phyloP scores from a whole-genome alignment of 2,797 vertebrate genomes.

The Neosilurus hyrtlii region DNA sequence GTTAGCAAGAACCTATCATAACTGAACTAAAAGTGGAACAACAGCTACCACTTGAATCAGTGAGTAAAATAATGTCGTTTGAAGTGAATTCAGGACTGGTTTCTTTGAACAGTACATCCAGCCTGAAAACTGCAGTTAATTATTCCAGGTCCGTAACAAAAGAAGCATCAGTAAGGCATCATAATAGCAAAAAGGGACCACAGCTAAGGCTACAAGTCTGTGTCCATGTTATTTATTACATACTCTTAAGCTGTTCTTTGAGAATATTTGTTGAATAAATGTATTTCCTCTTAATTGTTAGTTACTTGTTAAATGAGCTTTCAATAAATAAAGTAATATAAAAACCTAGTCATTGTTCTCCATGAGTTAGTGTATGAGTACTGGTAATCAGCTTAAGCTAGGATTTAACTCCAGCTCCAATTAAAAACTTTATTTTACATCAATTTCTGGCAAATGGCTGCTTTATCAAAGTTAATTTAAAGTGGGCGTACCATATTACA shows the following conservation, averaged over 20 bases:
- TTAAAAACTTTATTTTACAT: not conserved
- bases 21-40: constrained; percentile 72
- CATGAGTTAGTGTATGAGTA: not conserved
- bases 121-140: not conserved
- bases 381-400: not conserved
- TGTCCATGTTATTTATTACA: not conserved
- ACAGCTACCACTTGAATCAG: not conserved
- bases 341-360: not conserved
- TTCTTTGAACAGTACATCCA: not conserved
- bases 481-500: not conserved
- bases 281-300: no score
- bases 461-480: not conserved
- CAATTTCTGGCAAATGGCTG: not conserved
- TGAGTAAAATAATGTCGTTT: constrained; percentile 3
- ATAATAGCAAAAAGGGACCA: not conserved
- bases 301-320: not conserved
- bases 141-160: not conserved
- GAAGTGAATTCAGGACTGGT: not conserved
- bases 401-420: not conserved
- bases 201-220: not conserved
- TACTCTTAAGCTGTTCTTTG: not conserved
- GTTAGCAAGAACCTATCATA: constrained; percentile 90
- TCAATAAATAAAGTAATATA: not conserved
- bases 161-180: not conserved
- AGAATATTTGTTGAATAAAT: not conserved